A percentile compares a stretch with the other conserved stretches of the same genome.
Evolutionary conservation across 2,888 invertebrate genomes (phyloP).

Genomic region (Ennomos fuscantarius): DNA sequence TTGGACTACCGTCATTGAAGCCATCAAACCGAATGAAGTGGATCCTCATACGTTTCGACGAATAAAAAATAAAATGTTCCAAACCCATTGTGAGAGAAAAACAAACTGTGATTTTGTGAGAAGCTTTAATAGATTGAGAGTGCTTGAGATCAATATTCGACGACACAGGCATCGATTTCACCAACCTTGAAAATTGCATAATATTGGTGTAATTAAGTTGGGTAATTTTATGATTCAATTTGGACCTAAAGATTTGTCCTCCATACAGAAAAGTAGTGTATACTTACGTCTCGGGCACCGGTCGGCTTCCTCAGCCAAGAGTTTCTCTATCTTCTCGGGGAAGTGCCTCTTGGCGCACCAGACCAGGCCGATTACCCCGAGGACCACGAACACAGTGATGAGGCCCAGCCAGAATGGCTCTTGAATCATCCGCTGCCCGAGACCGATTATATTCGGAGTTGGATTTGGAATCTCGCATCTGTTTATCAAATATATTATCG

Average conservation of each 20-base stretch:
- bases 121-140: slow-evolving; percentile 46
- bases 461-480: slow-evolving; percentile 90
- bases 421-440: slow-evolving; percentile 92
- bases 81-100: slow-evolving; percentile 27
- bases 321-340: slow-evolving; percentile 93
- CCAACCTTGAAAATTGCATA: slow-evolving; percentile 1
- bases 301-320: slow-evolving; percentile 92
- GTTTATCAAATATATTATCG: slow-evolving; percentile 60
- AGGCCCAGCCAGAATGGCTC: slow-evolving; percentile 96
- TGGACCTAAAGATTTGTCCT: slow-evolving; percentile 69
- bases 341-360: slow-evolving; percentile 95
- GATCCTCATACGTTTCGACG: slow-evolving; percentile 6
- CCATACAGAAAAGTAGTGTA: slow-evolving; percentile 38
- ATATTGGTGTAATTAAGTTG: background rate
- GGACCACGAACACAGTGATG: slow-evolving; percentile 92
- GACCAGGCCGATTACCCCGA: slow-evolving; percentile 91
- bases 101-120: slow-evolving; percentile 41
- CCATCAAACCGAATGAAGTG: slow-evolving; percentile 19
- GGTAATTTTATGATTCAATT: slow-evolving; percentile 26
- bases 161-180: slow-evolving; percentile 31
- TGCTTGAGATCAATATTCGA: slow-evolving; percentile 25
- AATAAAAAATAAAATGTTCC: slow-evolving; percentile 24
- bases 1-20: slow-evolving; percentile 26
- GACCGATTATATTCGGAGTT: slow-evolving; percentile 73
- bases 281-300: slow-evolving; percentile 88